Evolutionary conservation across 2,888 invertebrate species (phyloP), one percentile per base, ranked within the genome.

Genomic region (Furcula furcula): DNA sequence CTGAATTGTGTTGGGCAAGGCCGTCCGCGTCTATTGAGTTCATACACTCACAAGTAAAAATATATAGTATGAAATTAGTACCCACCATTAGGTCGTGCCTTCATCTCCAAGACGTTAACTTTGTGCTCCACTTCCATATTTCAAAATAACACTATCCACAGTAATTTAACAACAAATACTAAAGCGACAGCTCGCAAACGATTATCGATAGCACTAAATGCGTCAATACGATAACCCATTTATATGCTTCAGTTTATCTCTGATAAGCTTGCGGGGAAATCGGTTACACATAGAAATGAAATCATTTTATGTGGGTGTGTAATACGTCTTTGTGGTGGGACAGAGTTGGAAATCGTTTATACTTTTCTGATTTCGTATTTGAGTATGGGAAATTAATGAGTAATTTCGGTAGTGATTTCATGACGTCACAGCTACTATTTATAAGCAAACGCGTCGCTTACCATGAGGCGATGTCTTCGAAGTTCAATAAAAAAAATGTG

Each of bases 221-320:
- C 83, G 84, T 85, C 84, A 83, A 81, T 77, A 69, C 37, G 80
- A 82, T 82, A 82, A 62, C 70, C 50, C 31, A 63, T 55, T 59
- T 65, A 59, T 69, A 62, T 46, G 52, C 34, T 22, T 22, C 11
- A 37, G 29, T 44, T 59, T 80, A 80, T 82, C 81, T 55, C 5
- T 50, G 81, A 82, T 81, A 80, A 75, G 66, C 55, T 40, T 22
- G 35, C 34, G 40, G 37, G 35, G 33, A 34, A 11, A 31, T 36
- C 30, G 16, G 31, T 14, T 12, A 14, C 9, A 22, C 20, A 20
- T 7, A 14, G 15, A 25, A n/a, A n/a, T n/a, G n/a, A n/a, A n/a
- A n/a, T n/a, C n/a, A n/a, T n/a, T n/a, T n/a, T n/a, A n/a, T n/a
- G n/a, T n/a, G n/a, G n/a, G n/a, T n/a, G n/a, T n/a, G 10, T 21